A percentile compares a stretch with the other conserved stretches of the same genome.
Conservation (phyloP, 2,113 vertebrate species). For the Cyprinodon tularosa region DNA sequence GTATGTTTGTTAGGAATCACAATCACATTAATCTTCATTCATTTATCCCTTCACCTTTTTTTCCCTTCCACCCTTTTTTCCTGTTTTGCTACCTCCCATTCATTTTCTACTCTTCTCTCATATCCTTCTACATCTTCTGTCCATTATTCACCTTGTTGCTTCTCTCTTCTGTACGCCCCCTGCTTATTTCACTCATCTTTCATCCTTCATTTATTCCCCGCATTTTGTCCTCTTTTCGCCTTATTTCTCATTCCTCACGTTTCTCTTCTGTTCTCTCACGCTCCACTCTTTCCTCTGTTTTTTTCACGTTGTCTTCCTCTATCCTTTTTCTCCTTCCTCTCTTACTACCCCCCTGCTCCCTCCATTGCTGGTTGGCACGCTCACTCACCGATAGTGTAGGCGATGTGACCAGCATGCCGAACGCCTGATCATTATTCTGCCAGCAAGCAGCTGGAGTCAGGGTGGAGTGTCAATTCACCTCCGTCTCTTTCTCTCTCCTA, state of each 20-base stretch:
- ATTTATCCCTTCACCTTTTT: constrained; percentile 42
- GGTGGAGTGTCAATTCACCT: constrained; percentile 65
- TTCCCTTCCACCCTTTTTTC: background rate
- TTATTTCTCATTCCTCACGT: background rate
- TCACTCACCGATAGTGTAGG: constrained; percentile 69
- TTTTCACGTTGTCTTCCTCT: constrained; percentile 34
- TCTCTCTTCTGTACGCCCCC: constrained; percentile 3
- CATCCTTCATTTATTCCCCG: constrained; percentile 10
- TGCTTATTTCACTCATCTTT: constrained; percentile 18
- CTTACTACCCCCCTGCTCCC: constrained; percentile 14
- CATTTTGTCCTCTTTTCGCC: constrained; percentile 29
- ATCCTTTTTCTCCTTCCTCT: constrained; percentile 1
- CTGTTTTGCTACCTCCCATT: constrained; percentile 1
- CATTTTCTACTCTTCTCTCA: constrained; percentile 1
- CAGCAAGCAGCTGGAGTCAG: constrained; percentile 50
- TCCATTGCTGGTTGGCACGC: constrained; percentile 34
- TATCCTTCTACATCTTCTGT: background rate
- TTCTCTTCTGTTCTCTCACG: background rate
- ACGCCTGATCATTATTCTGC: constrained; percentile 71
- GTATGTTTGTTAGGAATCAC: constrained; percentile 5
- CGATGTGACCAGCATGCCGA: constrained; percentile 71
- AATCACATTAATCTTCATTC: constrained; percentile 58
- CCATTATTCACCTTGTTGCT: constrained; percentile 18
- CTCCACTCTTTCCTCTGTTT: constrained; percentile 29
- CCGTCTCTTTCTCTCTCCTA: constrained; percentile 36